Conservation (phyloP, 2,113 vertebrate species). For the Indicator indicator region DNA sequence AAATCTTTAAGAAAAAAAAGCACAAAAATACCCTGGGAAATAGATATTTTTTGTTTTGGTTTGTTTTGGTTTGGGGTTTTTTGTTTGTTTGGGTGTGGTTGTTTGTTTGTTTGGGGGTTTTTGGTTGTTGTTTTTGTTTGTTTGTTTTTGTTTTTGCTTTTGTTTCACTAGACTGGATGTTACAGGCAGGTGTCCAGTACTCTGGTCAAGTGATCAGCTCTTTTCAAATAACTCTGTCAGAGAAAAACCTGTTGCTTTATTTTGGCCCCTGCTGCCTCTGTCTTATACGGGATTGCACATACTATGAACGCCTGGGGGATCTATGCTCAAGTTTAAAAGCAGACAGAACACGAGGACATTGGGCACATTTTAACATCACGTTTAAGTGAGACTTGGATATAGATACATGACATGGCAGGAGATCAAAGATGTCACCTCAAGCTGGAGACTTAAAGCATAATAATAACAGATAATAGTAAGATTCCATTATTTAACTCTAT, state of each 20-base stretch:
- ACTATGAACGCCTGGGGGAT: neutral
- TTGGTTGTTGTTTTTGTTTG: no score
- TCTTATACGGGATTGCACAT: neutral
- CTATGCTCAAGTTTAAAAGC: slow-evolving; percentile 16
- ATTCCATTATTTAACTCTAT: neutral
- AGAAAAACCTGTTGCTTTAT: neutral
- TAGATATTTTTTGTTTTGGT: neutral
- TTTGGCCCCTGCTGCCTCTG: slow-evolving; percentile 11
- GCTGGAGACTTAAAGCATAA: neutral
- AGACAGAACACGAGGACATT: neutral
- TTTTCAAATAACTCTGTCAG: neutral
- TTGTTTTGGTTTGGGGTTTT: neutral
- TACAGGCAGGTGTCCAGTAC: neutral
- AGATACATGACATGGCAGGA: neutral
- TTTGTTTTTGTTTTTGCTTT: no score
- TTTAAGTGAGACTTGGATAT: neutral
- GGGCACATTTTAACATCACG: neutral
- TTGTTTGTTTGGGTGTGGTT: neutral
- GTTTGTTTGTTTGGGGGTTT: no score
- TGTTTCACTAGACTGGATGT: neutral
- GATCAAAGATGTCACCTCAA: neutral
- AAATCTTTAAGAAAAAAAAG: neutral
- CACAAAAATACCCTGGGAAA: neutral
- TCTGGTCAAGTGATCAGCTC: slow-evolving; percentile 8
- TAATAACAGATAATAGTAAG: neutral